Evolutionary conservation across 2,797 vertebrate species (phyloP).

Genomic region (Bradypodion pumilum): DNA sequence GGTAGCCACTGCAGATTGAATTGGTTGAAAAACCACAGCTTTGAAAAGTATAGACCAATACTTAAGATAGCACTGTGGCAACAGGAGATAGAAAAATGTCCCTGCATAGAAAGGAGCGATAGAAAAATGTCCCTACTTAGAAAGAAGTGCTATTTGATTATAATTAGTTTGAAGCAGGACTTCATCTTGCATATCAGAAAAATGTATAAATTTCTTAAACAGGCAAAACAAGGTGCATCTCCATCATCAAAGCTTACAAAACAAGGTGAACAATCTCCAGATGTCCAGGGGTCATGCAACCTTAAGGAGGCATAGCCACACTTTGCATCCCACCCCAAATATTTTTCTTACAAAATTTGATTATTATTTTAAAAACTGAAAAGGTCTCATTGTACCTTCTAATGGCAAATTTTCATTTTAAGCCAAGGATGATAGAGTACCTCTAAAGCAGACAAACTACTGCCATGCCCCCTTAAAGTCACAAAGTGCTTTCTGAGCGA

Average conservation of each 20-base stretch:
- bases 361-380: no score
- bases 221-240: background rate
- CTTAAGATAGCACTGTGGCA: background rate
- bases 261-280: no score
- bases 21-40: background rate
- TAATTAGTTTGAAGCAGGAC: background rate
- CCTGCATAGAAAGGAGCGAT: background rate
- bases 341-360: no score
- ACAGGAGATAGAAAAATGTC: background rate
- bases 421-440: no score
- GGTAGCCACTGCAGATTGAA: background rate
- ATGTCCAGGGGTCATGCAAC: no score
- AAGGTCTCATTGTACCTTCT: no score
- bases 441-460: no score
- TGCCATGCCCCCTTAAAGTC: no score
- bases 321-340: no score
- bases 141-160: background rate
- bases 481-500: no score
- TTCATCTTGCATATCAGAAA: background rate
- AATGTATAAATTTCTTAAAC: background rate
- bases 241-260: background rate
- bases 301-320: no score
- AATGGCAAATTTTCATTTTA: no score
- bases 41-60: background rate
- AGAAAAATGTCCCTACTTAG: background rate